phyloP scores from a whole-genome alignment of 2,797 vertebrate genomes.

The Chrosomus eos region DNA sequence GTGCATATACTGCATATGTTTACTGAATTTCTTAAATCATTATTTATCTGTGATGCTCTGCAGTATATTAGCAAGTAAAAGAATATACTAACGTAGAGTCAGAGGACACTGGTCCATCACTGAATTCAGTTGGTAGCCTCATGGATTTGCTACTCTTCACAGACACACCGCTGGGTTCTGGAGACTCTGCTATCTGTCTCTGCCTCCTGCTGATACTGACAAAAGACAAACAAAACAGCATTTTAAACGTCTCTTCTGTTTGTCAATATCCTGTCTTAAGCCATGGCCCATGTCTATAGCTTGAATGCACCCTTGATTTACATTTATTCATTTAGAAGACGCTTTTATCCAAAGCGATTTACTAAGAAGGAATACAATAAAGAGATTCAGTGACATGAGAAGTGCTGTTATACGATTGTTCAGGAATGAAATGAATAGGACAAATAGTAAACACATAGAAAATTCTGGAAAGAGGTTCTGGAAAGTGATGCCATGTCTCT shows the following conservation, averaged over 20 bases:
- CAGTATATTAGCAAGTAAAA: not conserved
- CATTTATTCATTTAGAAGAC: not conserved
- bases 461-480: too few relatives aligned
- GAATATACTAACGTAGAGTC: not conserved
- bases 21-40: too few relatives aligned
- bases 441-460: too few relatives aligned
- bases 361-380: too few relatives aligned
- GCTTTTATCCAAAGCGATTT: too few relatives aligned
- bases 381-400: too few relatives aligned
- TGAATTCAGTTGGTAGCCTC: not conserved
- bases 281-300: too few relatives aligned
- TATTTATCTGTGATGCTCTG: not conserved
- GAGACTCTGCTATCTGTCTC: not conserved
- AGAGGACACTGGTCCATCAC: not conserved
- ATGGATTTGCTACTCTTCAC: not conserved
- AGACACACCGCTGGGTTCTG: not conserved
- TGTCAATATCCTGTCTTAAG: not conserved
- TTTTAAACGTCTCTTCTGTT: not conserved
- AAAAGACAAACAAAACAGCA: not conserved
- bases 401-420: too few relatives aligned
- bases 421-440: too few relatives aligned
- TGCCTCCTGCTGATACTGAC: not conserved
- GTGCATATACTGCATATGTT: too few relatives aligned
- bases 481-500: too few relatives aligned
- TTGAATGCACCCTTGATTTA: not conserved